Conservation (phyloP, 2,113 vertebrate species). For the Columba janthina region DNA sequence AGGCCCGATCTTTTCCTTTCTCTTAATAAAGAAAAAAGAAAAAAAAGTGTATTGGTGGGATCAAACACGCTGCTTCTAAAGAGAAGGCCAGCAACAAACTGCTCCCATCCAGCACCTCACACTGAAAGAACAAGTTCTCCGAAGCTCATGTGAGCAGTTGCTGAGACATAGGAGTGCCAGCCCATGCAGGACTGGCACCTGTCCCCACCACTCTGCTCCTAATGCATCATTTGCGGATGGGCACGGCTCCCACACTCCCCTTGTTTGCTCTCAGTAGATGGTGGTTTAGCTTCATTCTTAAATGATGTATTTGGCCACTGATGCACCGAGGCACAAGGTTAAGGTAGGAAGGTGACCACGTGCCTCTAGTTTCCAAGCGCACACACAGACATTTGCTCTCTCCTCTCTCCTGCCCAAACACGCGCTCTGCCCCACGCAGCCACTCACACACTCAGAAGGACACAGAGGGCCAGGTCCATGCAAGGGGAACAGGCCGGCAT, state of each 20-base stretch:
- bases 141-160: neutral
- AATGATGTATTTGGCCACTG: neutral
- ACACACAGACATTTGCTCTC: neutral
- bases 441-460: accelerated
- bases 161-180: neutral
- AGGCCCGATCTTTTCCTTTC: slow-evolving; percentile 8
- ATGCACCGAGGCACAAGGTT: neutral
- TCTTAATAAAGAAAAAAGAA: neutral
- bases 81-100: slow-evolving; percentile 15
- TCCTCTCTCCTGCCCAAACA: neutral
- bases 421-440: accelerated
- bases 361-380: neutral
- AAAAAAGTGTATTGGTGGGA: neutral
- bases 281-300: neutral
- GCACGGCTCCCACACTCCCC: accelerated
- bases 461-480: neutral
- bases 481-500: neutral
- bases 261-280: neutral
- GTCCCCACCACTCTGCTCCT: neutral
- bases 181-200: accelerated
- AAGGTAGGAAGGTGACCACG: neutral
- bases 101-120: slow-evolving; percentile 6
- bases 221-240: neutral
- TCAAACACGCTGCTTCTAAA: neutral
- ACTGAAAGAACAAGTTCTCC: neutral